Conservation (phyloP, 2,888 invertebrate genomes). For the Byasa hedistus region DNA sequence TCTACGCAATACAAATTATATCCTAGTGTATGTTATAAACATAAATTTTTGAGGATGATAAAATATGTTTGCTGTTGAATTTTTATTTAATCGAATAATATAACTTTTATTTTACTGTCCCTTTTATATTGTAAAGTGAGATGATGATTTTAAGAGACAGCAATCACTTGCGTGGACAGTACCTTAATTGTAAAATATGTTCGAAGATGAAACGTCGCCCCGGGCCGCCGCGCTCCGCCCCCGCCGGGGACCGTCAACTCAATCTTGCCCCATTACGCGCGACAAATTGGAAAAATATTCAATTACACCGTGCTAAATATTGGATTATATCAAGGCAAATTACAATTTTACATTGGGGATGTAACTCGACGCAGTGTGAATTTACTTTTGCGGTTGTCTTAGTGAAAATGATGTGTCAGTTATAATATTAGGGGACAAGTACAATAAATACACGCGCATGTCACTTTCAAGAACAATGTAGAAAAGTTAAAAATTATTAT, state of each 20-base stretch:
- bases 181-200: conserved; percentile 31
- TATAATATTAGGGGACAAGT: not conserved
- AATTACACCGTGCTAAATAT: conserved; percentile 79
- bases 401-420: not conserved
- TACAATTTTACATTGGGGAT: conserved; percentile 71
- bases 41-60: not conserved
- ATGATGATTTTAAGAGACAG: not conserved
- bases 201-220: conserved; percentile 26
- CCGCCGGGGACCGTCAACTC: conserved; percentile 73
- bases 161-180: conserved; percentile 23
- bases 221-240: conserved; percentile 35
- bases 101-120: not conserved
- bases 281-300: conserved; percentile 81
- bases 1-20: conserved; percentile 7
- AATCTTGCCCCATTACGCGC: conserved; percentile 80
- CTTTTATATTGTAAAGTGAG: too few species aligned
- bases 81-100: too few species aligned
- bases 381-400: conserved; percentile 16
- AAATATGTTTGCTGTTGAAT: not conserved
- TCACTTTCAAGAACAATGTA: too few species aligned
- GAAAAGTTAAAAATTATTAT: too few species aligned
- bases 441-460: too few species aligned
- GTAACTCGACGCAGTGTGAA: conserved; percentile 44
- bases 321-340: conserved; percentile 78
- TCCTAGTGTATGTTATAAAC: not conserved